Conservation (phyloP, 2,888 invertebrate genomes). For the Melieria crassipennis region DNA sequence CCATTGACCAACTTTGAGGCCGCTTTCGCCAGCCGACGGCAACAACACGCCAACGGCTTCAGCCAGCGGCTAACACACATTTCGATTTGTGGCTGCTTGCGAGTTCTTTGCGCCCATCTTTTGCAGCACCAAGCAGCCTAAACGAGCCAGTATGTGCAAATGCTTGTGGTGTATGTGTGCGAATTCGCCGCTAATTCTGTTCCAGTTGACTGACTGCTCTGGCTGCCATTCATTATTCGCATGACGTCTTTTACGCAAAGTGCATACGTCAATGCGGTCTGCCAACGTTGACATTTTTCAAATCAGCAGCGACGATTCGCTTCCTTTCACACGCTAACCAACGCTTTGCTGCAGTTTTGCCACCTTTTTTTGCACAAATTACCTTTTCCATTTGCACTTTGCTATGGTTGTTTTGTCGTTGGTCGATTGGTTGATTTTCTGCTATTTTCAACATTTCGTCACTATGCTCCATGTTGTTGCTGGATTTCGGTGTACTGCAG, state of each 20-base stretch:
- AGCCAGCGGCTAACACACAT: not conserved
- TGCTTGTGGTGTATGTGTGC: not conserved
- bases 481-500: conserved; percentile 5
- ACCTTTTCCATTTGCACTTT: not conserved
- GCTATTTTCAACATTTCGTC: conserved; percentile 17
- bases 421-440: conserved; percentile 9
- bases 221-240: not conserved
- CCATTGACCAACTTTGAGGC: conserved; percentile 56
- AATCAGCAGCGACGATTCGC: not conserved
- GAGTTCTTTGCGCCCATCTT: not conserved
- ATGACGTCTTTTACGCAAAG: not conserved
- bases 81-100: conserved; percentile 24
- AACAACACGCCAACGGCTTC: not conserved
- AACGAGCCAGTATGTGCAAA: not conserved
- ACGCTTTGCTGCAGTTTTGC: conserved; percentile 6
- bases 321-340: not conserved
- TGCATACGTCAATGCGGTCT: not conserved
- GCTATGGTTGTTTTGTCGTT: not conserved
- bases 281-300: not conserved
- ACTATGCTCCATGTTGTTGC: not conserved
- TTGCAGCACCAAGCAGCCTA: not conserved
- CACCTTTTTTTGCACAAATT: not conserved
- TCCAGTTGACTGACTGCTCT: not conserved
- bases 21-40: not conserved
- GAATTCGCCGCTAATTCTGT: too few species aligned